Conservation (phyloP, 2,888 invertebrate species). For the Macrostomum cliftonense region DNA sequence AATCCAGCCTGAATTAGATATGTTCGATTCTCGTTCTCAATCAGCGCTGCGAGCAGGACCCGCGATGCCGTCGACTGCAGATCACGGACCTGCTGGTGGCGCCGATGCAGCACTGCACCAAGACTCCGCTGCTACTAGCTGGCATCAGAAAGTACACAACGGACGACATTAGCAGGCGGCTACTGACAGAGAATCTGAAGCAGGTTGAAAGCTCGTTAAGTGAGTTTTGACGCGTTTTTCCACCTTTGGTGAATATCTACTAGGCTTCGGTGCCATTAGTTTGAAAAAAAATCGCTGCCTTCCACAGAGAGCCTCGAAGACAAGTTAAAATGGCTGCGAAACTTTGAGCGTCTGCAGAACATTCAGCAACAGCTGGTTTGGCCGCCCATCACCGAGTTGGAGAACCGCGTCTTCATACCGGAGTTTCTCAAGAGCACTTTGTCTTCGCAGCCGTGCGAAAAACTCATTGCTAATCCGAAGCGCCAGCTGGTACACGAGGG, state of each 20-base stretch:
- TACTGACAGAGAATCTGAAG: constrained; percentile 43
- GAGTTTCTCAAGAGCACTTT: constrained; percentile 44
- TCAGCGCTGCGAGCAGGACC: constrained; percentile 45
- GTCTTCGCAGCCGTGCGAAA: constrained; percentile 46
- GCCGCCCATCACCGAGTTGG: constrained; percentile 46
- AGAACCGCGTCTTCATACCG: constrained; percentile 37
- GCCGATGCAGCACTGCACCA: constrained; percentile 48
- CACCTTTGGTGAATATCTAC: no score
- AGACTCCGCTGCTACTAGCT: constrained; percentile 45
- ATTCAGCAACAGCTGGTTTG: constrained; percentile 47
- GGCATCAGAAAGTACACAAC: constrained; percentile 45
- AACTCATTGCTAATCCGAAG: constrained; percentile 43
- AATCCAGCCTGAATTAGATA: no score
- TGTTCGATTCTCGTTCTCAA: no score
- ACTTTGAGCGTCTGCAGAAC: constrained; percentile 47
- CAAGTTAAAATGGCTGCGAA: constrained; percentile 49
- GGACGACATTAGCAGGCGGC: constrained; percentile 39
- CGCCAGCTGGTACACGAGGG: constrained; percentile 41
- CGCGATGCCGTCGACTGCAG: constrained; percentile 45
- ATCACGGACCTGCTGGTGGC: constrained; percentile 46
- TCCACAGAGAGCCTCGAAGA: constrained; percentile 46
- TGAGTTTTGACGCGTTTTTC: constrained; percentile 22
- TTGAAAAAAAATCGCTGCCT: no score
- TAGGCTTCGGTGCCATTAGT: no score
- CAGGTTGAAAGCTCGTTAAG: constrained; percentile 45